Base-by-base conservation (phyloP, 2,113 vertebrate genomes). In the Rhizomys pruinosus region DNA sequence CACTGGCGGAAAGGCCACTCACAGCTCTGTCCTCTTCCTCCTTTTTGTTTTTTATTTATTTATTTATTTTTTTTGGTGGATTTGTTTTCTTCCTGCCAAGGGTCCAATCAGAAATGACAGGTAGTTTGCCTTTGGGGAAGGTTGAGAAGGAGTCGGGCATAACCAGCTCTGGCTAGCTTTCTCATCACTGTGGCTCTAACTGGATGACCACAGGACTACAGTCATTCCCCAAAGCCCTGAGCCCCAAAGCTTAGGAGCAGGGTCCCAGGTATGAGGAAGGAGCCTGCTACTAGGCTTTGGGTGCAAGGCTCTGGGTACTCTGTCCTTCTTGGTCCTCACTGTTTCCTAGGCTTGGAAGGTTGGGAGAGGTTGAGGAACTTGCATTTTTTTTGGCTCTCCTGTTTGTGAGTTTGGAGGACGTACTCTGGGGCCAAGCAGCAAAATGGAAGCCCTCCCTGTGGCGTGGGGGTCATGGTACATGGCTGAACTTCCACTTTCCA, bases 1-100 rank as follows among this genome's bases (percentile, higher is more conserved):
- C 81, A 81, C 61, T 61, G 39, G 79, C n/a, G 57, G 71, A 93
- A 92, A 94, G 7, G 29, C 79, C 79, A 17, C 82, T 94, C 84
- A 27, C 8, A 10, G 42, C 39, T 29, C 66, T 25, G 22, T 55
- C 59, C 71, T 13, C 42, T 37, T 27, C 57, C 61, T 34, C n/a
- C 42, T 15, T 42, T 63, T 22, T 80, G 63, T 73, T 80, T 80
- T 13, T n/a, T n/a, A n/a, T n/a, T n/a, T n/a, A n/a, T n/a, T n/a
- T n/a, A n/a, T n/a, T 44, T 10, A 64, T 92, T 55, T 82, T 94
- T 96, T 42, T 77, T 81, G 93, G 93, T 93, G 47, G 66, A 73
- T 87, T 87, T 92, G 84, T 90, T 96, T 90, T 42, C 91, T 44
- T 52, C 57, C 59, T 89, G 88, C 81, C 92, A 93, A 66, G 78